phyloP scores from a whole-genome alignment of 2,797 vertebrate species.

The Bovichtus variegatus region DNA sequence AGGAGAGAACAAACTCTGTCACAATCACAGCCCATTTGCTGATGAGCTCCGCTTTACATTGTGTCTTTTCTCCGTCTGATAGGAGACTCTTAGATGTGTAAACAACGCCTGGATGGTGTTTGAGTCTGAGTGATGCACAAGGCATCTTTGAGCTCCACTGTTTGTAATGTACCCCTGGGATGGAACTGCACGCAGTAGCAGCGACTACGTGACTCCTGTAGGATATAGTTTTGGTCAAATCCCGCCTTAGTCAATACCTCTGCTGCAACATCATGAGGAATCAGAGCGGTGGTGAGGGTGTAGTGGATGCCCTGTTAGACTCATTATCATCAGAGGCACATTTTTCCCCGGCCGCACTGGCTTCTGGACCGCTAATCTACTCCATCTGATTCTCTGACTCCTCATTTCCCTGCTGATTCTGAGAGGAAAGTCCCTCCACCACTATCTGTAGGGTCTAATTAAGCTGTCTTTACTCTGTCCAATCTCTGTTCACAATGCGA shows the following conservation, averaged over 20 bases:
- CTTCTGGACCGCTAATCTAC: slow-evolving; percentile 78
- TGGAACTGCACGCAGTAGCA: slow-evolving; percentile 51
- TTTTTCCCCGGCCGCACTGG: slow-evolving; percentile 75
- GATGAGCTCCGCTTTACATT: slow-evolving; percentile 66
- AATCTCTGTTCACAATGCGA: slow-evolving; percentile 62
- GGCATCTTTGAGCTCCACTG: slow-evolving; percentile 61
- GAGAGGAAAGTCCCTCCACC: slow-evolving; percentile 75
- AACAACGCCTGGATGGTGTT: slow-evolving; percentile 62
- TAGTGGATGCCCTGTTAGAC: slow-evolving; percentile 81
- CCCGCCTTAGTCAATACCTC: slow-evolving; percentile 67
- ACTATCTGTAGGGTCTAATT: slow-evolving; percentile 84
- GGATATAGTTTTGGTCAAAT: slow-evolving; percentile 72
- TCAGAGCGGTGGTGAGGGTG: slow-evolving; percentile 56
- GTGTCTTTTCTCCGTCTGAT: slow-evolving; percentile 56
- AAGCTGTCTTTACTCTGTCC: slow-evolving; percentile 74
- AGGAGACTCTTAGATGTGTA: slow-evolving; percentile 57
- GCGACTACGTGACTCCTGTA: slow-evolving; percentile 74
- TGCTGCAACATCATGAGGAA: slow-evolving; percentile 70
- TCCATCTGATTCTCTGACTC: slow-evolving; percentile 81
- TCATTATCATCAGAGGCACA: slow-evolving; percentile 83
- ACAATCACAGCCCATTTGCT: slow-evolving; percentile 36
- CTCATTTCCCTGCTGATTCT: slow-evolving; percentile 76
- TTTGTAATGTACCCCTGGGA: slow-evolving; percentile 46
- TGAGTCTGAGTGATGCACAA: slow-evolving; percentile 53
- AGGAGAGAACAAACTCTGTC: slow-evolving; percentile 38